Evolutionary conservation across 2,113 vertebrate species (phyloP).

Genomic region (Petromus typicus): DNA sequence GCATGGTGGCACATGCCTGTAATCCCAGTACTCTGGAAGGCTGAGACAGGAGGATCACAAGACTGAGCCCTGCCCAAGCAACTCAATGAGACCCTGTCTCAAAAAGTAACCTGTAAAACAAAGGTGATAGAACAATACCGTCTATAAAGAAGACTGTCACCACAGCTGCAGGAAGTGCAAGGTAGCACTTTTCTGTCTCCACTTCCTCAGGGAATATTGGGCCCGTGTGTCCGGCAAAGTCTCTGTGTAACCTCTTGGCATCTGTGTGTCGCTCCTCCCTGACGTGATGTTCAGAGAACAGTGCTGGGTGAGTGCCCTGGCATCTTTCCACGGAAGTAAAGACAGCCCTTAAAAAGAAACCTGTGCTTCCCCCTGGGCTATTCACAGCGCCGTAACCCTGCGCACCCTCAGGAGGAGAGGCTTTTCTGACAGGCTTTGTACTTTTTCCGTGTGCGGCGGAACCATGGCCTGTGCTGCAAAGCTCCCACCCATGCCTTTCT

Average conservation of each 20-base stretch:
- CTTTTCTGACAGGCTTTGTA: constrained; percentile 86
- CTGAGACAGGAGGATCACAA: background rate
- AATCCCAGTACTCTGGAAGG: background rate
- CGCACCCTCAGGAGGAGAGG: constrained; percentile 87
- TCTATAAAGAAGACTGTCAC: background rate
- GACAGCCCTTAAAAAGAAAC: constrained; percentile 80
- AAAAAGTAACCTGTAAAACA: background rate
- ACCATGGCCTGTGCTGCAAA: constrained; percentile 72
- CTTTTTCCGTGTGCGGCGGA: constrained; percentile 87
- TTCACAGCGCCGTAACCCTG: constrained; percentile 88
- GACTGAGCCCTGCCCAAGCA: background rate
- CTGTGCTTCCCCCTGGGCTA: constrained; percentile 82
- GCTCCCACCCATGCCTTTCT: constrained; percentile 81
- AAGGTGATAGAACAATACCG: background rate
- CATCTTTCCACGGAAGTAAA: constrained; percentile 84
- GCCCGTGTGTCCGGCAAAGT: background rate
- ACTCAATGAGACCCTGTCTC: background rate
- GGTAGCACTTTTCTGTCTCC: accelerated
- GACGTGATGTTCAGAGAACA: constrained; percentile 69
- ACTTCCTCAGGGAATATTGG: background rate
- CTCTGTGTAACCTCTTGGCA: background rate
- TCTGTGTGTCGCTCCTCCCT: constrained; percentile 64
- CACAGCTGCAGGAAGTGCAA: background rate
- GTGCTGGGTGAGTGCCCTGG: constrained; percentile 77
- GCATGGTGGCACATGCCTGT: background rate